A percentile compares a stretch with the other conserved stretches of the same genome.
Evolutionary conservation across 2,888 invertebrate species (phyloP).

Genomic region (Brachypalpus laphriformis): DNA sequence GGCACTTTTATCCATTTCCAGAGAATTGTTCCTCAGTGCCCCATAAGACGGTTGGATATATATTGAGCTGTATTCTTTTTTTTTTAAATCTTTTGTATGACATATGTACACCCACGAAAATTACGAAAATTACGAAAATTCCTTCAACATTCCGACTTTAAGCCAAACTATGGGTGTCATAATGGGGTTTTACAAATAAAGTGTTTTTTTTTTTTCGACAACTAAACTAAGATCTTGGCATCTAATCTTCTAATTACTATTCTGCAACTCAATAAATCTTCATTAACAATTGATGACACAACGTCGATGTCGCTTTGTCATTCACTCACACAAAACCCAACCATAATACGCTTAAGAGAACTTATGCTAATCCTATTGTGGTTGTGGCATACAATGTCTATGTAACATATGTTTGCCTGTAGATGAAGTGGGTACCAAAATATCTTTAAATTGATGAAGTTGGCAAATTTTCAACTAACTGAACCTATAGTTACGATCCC

Average conservation of each 20-base stretch:
- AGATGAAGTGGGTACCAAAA: background rate
- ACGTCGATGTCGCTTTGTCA: background rate
- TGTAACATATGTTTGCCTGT: background rate
- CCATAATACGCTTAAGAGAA: background rate
- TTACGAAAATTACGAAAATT: too few species aligned
- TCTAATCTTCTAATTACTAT: background rate
- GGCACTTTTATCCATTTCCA: too few species aligned
- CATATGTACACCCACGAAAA: too few species aligned
- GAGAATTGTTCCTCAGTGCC: too few species aligned
- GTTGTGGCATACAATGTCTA: background rate
- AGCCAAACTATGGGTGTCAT: too few species aligned
- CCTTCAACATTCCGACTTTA: too few species aligned
- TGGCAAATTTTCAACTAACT: background rate
- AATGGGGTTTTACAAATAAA: too few species aligned
- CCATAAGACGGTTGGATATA: too few species aligned
- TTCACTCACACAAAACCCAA: background rate
- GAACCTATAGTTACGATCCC: background rate
- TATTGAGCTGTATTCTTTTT: too few species aligned
- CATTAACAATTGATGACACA: constrained; percentile 5
- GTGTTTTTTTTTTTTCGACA: too few species aligned
- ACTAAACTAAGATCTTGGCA: too few species aligned
- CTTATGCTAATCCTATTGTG: background rate
- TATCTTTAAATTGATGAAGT: constrained; percentile 48
- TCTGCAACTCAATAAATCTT: background rate
- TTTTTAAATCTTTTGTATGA: too few species aligned